Evolutionary conservation across 2,113 vertebrate genomes (phyloP), one percentile per base, ranked within the genome.

Genomic region (Hippocampus zosterae): DNA sequence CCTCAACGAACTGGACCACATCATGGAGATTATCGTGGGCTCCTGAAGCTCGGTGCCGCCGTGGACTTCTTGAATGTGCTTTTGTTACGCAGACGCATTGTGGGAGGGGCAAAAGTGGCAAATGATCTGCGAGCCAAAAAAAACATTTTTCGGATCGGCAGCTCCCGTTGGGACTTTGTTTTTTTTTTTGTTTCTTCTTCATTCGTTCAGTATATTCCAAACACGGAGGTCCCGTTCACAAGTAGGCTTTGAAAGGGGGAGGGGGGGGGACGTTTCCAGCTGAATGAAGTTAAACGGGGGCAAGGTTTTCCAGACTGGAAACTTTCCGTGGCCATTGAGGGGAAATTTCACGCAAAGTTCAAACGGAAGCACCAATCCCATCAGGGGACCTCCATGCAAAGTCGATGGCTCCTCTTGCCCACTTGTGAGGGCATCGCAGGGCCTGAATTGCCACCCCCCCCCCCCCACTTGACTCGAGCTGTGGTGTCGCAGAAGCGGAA

Each of bases 11-110:
- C 94, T 96, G 81, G 97, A 98, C 89, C 96, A 97, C 87, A 95
- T 98, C 84, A 96, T 98, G 87, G 96, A 97, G 91, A 98, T 99
- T 84, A 94, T 99, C 72, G 96, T 99, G 79, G 97, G 95, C 77
- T 97, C 96, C 75, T 98, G 93, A 95, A 83, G 79, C 68, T 16
- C 79, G 88, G 83, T 85, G 88, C 85, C 53, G 77, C 65, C 52
- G 62, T 55, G 72, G 73, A 79, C 74, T 78, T 82, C 75, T 75
- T 82, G 79, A 80, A 65, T 79, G 81, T 85, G 78, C 78, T 82
- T 46, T 85, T 81, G 79, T 85, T 82, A 78, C 80, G 75, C 74
- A 56, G 9, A 25, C 69, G 68, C 72, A 80, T 71, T 70, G 82
- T 77, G 67, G 44, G 44, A 55, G 73, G 74, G 55, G 72, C 83